These are phyloP conservation scores for Paracanthobrama guichenoti DNA, from an alignment of 2,113 vertebrate genomes.

Conservation along the genomic window DNA sequence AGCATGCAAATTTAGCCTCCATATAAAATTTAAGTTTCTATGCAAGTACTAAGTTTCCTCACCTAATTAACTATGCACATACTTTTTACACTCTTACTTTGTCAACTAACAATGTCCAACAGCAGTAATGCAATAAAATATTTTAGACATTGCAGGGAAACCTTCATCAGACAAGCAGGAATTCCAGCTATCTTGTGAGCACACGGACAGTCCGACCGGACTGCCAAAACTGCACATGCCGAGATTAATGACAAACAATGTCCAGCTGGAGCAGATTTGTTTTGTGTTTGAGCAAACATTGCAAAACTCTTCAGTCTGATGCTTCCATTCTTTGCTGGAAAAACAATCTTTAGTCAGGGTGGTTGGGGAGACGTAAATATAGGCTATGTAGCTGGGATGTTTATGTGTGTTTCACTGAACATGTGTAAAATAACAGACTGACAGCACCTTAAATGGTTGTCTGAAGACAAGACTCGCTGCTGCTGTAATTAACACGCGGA, in stretches of 20 bases:
- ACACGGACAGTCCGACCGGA: neutral
- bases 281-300: slow-evolving; percentile 22
- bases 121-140: neutral
- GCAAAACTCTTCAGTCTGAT: neutral
- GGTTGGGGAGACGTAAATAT: neutral
- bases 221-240: neutral
- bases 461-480: neutral
- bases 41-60: neutral
- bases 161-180: slow-evolving; percentile 6
- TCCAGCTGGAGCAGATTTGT: slow-evolving; percentile 26
- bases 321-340: slow-evolving; percentile 19
- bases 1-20: neutral
- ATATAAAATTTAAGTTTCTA: neutral
- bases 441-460: neutral
- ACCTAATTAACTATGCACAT: neutral
- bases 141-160: neutral
- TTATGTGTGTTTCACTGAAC: neutral
- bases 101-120: neutral
- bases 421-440: slow-evolving; percentile 2
- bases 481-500: neutral
- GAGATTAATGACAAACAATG: slow-evolving; percentile 6
- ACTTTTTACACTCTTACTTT: neutral
- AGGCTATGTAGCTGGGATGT: neutral
- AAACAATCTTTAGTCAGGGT: neutral
- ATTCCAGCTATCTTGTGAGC: slow-evolving; percentile 16